These are phyloP conservation scores for Ichneumon xanthorius DNA, from an alignment of 2,888 invertebrate species.

Conservation along the genomic window DNA sequence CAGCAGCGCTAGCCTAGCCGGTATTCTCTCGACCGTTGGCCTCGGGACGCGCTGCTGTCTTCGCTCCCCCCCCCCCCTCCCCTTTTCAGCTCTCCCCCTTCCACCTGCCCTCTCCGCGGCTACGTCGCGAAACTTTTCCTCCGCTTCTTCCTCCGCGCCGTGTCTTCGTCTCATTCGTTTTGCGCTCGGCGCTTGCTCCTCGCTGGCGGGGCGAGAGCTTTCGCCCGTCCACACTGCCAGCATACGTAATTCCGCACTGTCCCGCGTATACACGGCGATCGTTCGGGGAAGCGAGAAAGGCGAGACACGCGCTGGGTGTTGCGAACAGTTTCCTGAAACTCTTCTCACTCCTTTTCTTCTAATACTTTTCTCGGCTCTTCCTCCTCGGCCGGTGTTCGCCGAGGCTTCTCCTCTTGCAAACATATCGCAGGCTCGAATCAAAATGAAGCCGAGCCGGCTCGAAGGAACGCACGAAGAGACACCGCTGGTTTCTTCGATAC, in stretches of 20 bases:
- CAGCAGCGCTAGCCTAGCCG: not conserved
- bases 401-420: constrained; percentile 46
- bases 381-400: not conserved
- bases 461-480: not conserved
- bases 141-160: constrained; percentile 29
- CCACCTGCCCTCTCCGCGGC: constrained; percentile 15
- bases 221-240: constrained; percentile 39
- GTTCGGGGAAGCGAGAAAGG: not conserved
- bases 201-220: constrained; percentile 37
- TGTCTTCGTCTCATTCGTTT: constrained; percentile 45
- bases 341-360: not conserved
- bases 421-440: constrained; percentile 34
- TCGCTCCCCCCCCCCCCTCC: not conserved
- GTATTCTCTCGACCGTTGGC: constrained; percentile 8
- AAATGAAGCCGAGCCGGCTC: constrained; percentile 35
- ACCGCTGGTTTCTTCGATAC: no score
- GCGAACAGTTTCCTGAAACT: constrained; percentile 31
- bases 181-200: constrained; percentile 25
- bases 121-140: constrained; percentile 45
- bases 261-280: not conserved
- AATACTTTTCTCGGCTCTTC: constrained; percentile 10
- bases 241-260: constrained; percentile 33
- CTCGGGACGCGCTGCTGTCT: not conserved
- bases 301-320: constrained; percentile 21
- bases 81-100: not conserved